Conservation (phyloP, 2,888 invertebrate species). For the Rhamphomyia laevipes region DNA sequence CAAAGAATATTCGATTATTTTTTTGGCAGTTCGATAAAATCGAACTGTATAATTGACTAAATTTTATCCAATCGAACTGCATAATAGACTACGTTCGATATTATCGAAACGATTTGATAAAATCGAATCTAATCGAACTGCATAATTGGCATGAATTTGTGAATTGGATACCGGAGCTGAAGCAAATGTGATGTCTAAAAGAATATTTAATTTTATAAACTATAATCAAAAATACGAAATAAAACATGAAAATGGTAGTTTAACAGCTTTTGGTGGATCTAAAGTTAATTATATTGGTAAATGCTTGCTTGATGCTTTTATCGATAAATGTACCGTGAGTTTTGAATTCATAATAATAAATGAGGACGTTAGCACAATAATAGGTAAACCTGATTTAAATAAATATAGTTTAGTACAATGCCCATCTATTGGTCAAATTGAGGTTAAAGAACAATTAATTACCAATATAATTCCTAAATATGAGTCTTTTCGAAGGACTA, state of each 20-base stretch:
- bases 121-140: too few relatives aligned
- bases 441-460: neutral
- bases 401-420: neutral
- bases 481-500: conserved; percentile 1
- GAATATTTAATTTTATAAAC: conserved; percentile 1
- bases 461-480: neutral
- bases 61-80: too few relatives aligned
- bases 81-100: too few relatives aligned
- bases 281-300: conserved; percentile 2
- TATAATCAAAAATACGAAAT: neutral
- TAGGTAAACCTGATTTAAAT: neutral
- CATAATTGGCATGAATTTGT: too few relatives aligned
- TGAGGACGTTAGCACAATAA: neutral
- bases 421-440: neutral
- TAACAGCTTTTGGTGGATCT: conserved; percentile 4
- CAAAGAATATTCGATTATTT: too few relatives aligned
- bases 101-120: too few relatives aligned
- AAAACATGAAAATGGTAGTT: neutral
- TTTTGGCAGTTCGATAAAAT: too few relatives aligned
- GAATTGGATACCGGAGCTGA: conserved; percentile 1
- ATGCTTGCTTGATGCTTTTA: neutral
- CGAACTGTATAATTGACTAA: too few relatives aligned
- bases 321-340: neutral
- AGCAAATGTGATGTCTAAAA: neutral
- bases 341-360: conserved; percentile 1